phyloP scores from a whole-genome alignment of 30 jellyfish, hydroid and myxozoan species.

The Turritopsis dohrnii region DNA sequence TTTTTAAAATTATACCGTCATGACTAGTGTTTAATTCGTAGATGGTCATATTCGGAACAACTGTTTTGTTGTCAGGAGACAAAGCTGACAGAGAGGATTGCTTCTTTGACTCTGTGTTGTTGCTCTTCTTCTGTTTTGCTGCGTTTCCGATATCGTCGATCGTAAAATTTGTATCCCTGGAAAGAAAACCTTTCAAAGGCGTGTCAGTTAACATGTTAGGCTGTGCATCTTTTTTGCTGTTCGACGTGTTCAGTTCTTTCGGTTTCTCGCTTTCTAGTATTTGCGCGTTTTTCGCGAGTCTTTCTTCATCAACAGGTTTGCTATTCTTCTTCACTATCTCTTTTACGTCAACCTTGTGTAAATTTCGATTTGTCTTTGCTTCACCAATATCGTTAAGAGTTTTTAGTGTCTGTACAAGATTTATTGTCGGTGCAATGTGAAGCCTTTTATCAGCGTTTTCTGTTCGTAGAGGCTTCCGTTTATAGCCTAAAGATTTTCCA shows the following conservation, averaged over 20 bases:
- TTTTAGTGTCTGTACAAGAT: background rate
- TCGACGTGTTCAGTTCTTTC: background rate
- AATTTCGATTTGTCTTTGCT: background rate
- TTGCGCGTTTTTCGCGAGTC: background rate
- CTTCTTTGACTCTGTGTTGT: background rate
- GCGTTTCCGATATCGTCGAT: constrained; percentile 21
- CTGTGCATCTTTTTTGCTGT: constrained; percentile 1
- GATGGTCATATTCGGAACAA: background rate
- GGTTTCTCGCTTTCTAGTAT: background rate
- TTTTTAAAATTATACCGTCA: too few relatives aligned
- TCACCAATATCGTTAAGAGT: constrained; percentile 1
- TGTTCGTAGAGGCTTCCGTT: background rate
- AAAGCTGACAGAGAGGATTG: background rate
- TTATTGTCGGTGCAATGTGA: constrained; percentile 13
- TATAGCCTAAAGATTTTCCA: background rate
- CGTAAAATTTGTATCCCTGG: constrained; percentile 31
- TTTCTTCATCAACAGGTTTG: background rate
- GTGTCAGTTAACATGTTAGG: constrained; percentile 29
- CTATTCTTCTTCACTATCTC: background rate
- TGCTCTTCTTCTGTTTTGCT: background rate
- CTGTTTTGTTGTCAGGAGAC: background rate
- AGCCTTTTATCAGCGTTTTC: constrained; percentile 11
- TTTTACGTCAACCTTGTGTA: background rate
- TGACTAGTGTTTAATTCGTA: background rate
- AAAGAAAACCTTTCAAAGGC: constrained; percentile 31